These are phyloP conservation scores for Drosophila kuntzei DNA, from an alignment of 2,888 invertebrate species.

Conservation along the genomic window DNA sequence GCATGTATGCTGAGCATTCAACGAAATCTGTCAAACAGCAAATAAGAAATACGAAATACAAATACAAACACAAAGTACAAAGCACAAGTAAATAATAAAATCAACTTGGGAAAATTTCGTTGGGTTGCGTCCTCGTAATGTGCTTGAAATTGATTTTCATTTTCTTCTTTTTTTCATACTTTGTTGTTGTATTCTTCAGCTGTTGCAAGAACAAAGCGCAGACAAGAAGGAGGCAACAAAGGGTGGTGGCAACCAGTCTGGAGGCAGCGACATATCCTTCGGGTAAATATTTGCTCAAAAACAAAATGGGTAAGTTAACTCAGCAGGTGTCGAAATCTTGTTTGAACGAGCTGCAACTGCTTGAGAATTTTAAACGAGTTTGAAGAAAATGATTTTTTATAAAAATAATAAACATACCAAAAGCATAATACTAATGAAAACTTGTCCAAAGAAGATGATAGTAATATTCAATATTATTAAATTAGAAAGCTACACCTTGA, in stretches of 20 bases:
- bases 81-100: conserved; percentile 77
- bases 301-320: conserved; percentile 11
- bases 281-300: conserved; percentile 73
- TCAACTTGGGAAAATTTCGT: conserved; percentile 63
- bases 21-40: conserved; percentile 79
- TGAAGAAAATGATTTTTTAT: background rate
- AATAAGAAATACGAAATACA: conserved; percentile 47
- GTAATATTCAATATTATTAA: too few relatives aligned
- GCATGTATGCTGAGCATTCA: conserved; percentile 62
- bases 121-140: conserved; percentile 60
- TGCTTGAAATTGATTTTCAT: conserved; percentile 75
- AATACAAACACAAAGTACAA: conserved; percentile 58
- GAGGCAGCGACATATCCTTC: conserved; percentile 24
- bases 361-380: conserved; percentile 1
- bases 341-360: conserved; percentile 37
- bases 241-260: background rate
- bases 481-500: too few relatives aligned
- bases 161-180: background rate
- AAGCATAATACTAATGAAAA: background rate
- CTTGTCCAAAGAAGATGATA: too few relatives aligned
- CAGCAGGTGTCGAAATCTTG: conserved; percentile 54
- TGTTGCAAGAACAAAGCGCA: conserved; percentile 23
- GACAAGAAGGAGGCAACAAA: conserved; percentile 9
- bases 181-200: conserved; percentile 5
- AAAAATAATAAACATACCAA: background rate